phyloP scores from a whole-genome alignment of 2,888 invertebrate genomes.

The Chelonus formosanus region DNA sequence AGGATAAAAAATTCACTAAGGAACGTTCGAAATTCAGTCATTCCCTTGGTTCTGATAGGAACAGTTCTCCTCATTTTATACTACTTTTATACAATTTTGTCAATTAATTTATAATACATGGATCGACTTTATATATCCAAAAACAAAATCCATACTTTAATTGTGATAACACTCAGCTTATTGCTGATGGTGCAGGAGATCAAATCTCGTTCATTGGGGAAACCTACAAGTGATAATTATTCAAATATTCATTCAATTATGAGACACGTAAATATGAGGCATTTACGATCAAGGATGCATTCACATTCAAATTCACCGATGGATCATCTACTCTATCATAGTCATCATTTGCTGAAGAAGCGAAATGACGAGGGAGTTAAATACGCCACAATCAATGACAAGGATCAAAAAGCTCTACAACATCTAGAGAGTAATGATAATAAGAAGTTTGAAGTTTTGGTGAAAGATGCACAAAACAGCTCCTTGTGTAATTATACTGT shows the following conservation, averaged over 20 bases:
- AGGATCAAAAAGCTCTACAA: slow-evolving; percentile 30
- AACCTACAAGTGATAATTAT: too few relatives aligned
- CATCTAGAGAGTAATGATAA: slow-evolving; percentile 8
- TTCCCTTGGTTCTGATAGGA: slow-evolving; percentile 16
- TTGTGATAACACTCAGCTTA: too few relatives aligned
- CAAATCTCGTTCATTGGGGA: too few relatives aligned
- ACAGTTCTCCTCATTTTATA: not conserved
- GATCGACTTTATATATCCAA: too few relatives aligned
- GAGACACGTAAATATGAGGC: too few relatives aligned
- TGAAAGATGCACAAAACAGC: slow-evolving; percentile 45
- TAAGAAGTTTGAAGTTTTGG: slow-evolving; percentile 39
- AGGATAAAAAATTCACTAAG: slow-evolving; percentile 42
- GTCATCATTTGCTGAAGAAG: not conserved
- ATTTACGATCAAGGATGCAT: not conserved
- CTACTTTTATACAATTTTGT: not conserved
- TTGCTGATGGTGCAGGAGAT: too few relatives aligned
- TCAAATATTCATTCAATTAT: too few relatives aligned
- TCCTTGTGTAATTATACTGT: slow-evolving; percentile 50
- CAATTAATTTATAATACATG: not conserved
- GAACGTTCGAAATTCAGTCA: slow-evolving; percentile 20
- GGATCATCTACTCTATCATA: not conserved
- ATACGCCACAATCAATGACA: too few relatives aligned
- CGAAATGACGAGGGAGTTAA: too few relatives aligned
- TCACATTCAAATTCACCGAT: not conserved
- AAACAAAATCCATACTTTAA: too few relatives aligned